Evolutionary conservation across 2,113 vertebrate species (phyloP).

Genomic region (Corythaixoides concolor): DNA sequence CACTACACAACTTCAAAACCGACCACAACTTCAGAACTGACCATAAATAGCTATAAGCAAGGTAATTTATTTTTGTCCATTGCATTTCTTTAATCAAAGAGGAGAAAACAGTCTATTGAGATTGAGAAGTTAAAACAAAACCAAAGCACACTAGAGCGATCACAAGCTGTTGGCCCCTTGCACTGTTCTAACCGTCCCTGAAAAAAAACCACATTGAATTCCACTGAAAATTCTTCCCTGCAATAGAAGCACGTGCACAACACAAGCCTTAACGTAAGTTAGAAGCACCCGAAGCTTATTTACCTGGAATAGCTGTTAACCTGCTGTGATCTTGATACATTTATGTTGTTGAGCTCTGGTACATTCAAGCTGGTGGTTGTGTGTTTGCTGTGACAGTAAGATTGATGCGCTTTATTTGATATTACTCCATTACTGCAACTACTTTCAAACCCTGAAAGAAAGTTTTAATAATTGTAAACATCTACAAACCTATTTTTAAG

Average conservation of each 20-base stretch:
- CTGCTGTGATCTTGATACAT: conserved; percentile 88
- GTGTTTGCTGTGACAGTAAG: conserved; percentile 92
- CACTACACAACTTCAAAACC: neutral
- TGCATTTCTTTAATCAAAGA: neutral
- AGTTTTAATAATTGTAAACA: neutral
- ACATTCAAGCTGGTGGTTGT: conserved; percentile 81
- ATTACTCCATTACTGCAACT: conserved; percentile 97
- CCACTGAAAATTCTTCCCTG: neutral
- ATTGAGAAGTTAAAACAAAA: neutral
- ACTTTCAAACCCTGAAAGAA: conserved; percentile 85
- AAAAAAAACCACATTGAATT: neutral
- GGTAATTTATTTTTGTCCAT: neutral
- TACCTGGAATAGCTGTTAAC: conserved; percentile 86
- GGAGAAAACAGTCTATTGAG: neutral
- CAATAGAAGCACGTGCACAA: neutral
- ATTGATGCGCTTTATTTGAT: conserved; percentile 88
- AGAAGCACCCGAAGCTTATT: neutral
- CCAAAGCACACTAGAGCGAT: neutral
- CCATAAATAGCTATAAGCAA: neutral
- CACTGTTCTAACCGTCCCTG: neutral
- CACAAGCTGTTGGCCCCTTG: neutral
- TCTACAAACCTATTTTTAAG: neutral
- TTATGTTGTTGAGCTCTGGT: conserved; percentile 90
- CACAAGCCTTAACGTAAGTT: neutral
- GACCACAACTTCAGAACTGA: neutral